A percentile compares a stretch with the other conserved stretches of the same genome.
phyloP scores from a whole-genome alignment of 2,888 invertebrate species.

The Rhyacophila evoluta region DNA sequence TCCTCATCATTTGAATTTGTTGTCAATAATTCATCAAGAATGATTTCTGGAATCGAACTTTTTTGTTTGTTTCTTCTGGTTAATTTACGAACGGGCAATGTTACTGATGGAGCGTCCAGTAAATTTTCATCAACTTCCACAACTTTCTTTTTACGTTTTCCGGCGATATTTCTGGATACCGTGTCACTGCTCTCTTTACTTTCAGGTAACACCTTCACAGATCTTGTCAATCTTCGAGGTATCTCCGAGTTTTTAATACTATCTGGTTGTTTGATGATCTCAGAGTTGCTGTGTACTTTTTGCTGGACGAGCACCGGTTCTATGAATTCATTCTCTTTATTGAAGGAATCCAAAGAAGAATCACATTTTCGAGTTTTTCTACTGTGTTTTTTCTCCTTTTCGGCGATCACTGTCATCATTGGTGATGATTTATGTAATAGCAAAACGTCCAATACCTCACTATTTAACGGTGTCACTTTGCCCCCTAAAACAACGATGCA shows the following conservation, averaged over 20 bases:
- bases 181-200: background rate
- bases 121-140: background rate
- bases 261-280: background rate
- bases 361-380: background rate
- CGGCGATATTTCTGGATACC: background rate
- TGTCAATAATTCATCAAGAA: background rate
- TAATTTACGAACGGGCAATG: background rate
- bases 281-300: background rate
- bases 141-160: background rate
- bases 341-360: background rate
- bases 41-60: background rate
- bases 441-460: background rate
- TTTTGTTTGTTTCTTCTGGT: background rate
- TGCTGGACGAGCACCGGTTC: background rate
- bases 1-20: background rate
- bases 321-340: background rate
- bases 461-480: background rate
- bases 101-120: background rate
- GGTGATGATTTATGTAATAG: background rate
- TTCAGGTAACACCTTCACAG: background rate
- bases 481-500: conserved; percentile 30
- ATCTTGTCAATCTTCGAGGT: background rate
- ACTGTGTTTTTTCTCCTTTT: background rate
- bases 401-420: background rate
- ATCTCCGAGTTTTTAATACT: background rate